Evolutionary conservation across 2,888 invertebrate species (phyloP), one percentile per base, ranked within the genome.

Genomic region (Conistra vaccinii): DNA sequence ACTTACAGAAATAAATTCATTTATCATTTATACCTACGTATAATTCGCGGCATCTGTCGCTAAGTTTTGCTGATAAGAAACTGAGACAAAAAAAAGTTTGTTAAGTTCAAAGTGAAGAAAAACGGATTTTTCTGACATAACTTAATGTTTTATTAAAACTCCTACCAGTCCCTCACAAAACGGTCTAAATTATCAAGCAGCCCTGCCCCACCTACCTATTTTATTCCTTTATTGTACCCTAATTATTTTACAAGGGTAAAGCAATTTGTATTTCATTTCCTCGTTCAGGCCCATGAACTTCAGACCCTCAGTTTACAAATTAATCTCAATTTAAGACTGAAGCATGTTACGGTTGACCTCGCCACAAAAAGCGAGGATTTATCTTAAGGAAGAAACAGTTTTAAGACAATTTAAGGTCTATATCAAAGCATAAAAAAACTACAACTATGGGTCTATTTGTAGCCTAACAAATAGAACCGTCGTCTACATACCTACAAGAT

Each of bases 181-280:
- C 14, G n/a, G 12, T 32, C 23, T 32, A 51, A 60, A 60, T 67
- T 35, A 61, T 42, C 17, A 57, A 57, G 9, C 35, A 48, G 26
- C 51, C 55, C 29, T 26, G 20, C 20, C 29, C n/a, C 0, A 3
- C 35, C 51, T 53, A 32, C 57, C 57, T 35, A 57, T 78, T 78
- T 60, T 53, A 72, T 78, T 68, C 32, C 42, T 72, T 62, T 83
- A 73, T 74, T 73, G 63, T 76, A 61, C 71, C 67, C 58, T 84
- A 85, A 85, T 84, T 84, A 78, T 84, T 84, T 84, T 58, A 81
- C 77, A 67, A 79, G 45, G 63, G 60, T 77, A 76, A 69, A 58
- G 71, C 75, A 78, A 77, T 86, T 85, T 84, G 76, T 82, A 74
- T 74, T 86, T 86, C 68, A 79, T 84, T 85, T 84, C 77, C 69